Conservation (phyloP, 2,888 invertebrate species). For the Taphrorychus bicolor region DNA sequence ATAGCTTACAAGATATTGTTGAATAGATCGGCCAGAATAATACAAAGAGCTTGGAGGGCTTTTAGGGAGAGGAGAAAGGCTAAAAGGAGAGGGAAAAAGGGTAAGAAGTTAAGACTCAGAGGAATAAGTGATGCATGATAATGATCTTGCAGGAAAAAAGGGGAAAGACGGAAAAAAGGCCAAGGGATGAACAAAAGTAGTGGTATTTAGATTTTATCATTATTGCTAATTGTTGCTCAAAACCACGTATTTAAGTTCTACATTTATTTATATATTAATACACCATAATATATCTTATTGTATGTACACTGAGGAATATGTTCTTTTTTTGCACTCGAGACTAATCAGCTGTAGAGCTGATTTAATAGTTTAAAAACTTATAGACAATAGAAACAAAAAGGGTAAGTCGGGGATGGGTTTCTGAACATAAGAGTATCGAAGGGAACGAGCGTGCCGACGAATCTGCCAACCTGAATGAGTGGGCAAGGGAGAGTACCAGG, state of each 20-base stretch:
- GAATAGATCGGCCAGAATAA: constrained; percentile 53
- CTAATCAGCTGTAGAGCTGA: too few species aligned
- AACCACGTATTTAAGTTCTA: background rate
- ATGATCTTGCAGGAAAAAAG: constrained; percentile 31
- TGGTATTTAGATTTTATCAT: too few species aligned
- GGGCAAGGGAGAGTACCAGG: too few species aligned
- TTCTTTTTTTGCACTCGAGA: too few species aligned
- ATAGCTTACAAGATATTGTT: constrained; percentile 56
- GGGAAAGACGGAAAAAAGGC: constrained; percentile 35
- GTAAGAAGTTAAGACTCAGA: background rate
- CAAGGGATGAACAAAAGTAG: background rate
- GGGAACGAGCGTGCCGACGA: too few species aligned
- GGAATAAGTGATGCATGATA: background rate
- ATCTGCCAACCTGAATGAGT: too few species aligned
- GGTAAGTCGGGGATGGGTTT: too few species aligned
- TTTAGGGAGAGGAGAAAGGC: constrained; percentile 44
- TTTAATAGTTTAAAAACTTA: too few species aligned
- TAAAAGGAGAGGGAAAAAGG: constrained; percentile 42
- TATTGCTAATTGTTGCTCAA: background rate
- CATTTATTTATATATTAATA: background rate
- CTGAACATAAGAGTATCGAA: too few species aligned
- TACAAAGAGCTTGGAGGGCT: constrained; percentile 56
- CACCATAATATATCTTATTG: background rate
- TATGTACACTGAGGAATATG: too few species aligned
- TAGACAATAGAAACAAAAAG: too few species aligned